Base-by-base conservation (phyloP, 1,140 invertebrate genomes). In the Eumaeus atala region DNA sequence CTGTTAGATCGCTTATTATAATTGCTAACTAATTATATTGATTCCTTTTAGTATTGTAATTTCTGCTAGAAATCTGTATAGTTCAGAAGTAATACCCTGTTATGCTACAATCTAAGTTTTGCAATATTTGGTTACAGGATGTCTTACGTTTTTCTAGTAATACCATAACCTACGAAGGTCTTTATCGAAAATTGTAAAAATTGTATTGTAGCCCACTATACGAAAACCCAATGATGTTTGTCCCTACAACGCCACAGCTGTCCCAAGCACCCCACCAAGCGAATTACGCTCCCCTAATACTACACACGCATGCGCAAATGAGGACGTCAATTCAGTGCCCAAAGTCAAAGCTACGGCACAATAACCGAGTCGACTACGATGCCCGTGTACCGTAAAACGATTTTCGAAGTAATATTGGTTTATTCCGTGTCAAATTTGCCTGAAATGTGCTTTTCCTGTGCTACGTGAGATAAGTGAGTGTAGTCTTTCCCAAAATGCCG, bases 231-330 rank as follows among this genome's bases (percentile, higher is more conserved):
- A 17, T 44, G 58, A 60, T 60, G 56, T 48, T 16, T 44, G 36
- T 52, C 40, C 16, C 40, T 9, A 44, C 40, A 16, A 44, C 40
- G 63, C 64, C 59, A 84, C 81, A 84, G 81, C 81, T 84, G 81
- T 74, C 68, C 62, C 28, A 44, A 56, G 66, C 74, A 74, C 78
- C 82, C 79, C 74, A 74, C 68, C 64, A 68, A 69, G 65, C 67
- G 51, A 74, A 67, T 73, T 70, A 48, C 67, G 74, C 76, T 77
- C 76, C 78, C 77, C 75, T 73, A 70, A 73, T 70, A 72, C 58
- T 76, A 69, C 67, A 67, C 69, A 81, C 78, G 78, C 81, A 77
- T 80, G 82, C 80, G 82, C 77, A 67, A 60, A 74, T 56, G 71
- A 70, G 28, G 67, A 66, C 57, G 72, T 72, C 66, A 66, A 72